Base-by-base conservation (phyloP, 2,113 vertebrate genomes). In the western clawed frog (Xenopus tropicalis) region DNA sequence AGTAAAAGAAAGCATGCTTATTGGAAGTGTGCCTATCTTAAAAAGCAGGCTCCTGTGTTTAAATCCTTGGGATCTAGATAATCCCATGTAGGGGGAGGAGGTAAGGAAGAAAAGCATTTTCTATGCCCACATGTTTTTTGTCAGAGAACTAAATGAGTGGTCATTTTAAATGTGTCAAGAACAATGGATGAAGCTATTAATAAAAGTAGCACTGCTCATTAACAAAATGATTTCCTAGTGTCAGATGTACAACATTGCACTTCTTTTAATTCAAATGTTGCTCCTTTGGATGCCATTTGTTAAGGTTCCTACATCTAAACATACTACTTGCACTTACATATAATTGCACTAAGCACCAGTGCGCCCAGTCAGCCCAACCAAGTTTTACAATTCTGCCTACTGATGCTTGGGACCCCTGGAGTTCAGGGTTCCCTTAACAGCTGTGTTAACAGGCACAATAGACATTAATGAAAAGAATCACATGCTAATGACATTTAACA, bases 11-110 rank as follows among this genome's bases (percentile, higher is more conserved):
- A 68, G 43, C 21, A 57, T 74, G 43, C 21, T 61, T 62, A 10
- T 46, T 75, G 57, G 66, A 75, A 20, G 16, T 43, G 10, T 69
- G 73, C 58, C 73, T 54, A 69, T 75, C 73, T 69, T 24, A 24
- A 43, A 54, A 25, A 62, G 25, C 44, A 68, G 54, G 22, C 54
- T 74, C 14, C 56, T 21, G 64, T 37, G 43, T 69, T 22, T 62
- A 56, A 75, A 74, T 69, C 72, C 25, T 10, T 19, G 20, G 43
- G 65, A 68, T 74, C n/a, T 69, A 43, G 19, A 69, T 59, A 68
- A 61, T 69, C 65, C 46, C 4, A 51, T 61, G 48, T 3, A 62
- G 24, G 48, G 72, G 57, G 65, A 62, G 72, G 58, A 24, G 25
- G 25, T 22, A 63, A 43, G 73, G 73, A 75, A 66, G 51, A 29